phyloP scores from a whole-genome alignment of 2,113 vertebrate species.

The Tonatia bakeri region DNA sequence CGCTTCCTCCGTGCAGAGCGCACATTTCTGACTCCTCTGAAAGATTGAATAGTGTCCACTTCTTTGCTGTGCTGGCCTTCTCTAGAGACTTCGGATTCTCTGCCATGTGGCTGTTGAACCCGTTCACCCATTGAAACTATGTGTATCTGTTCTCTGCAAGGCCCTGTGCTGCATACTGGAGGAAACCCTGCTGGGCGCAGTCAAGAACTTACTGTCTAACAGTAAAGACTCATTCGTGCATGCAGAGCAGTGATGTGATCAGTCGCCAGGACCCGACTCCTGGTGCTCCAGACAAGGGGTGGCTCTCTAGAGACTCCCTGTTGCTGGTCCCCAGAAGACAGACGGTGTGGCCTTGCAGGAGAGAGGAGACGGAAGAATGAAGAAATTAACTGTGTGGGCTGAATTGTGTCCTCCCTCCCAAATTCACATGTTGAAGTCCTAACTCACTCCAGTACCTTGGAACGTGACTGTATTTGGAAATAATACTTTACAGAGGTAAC shows the following conservation, averaged over 20 bases:
- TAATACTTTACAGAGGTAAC: background rate
- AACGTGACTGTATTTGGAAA: background rate
- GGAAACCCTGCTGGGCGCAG: accelerated
- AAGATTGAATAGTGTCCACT: background rate
- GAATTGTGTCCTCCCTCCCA: background rate
- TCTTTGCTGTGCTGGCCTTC: background rate
- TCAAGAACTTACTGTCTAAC: background rate
- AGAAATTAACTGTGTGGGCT: background rate
- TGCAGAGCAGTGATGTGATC: background rate
- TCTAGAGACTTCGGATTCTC: background rate
- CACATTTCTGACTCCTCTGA: background rate
- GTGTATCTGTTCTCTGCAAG: background rate
- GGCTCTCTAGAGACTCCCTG: background rate
- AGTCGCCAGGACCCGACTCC: too few species aligned
- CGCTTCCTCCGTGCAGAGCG: background rate
- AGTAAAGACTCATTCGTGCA: too few species aligned
- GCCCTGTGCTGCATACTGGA: accelerated
- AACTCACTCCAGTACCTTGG: background rate
- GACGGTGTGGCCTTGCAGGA: background rate
- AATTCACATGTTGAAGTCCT: background rate
- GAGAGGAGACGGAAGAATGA: background rate
- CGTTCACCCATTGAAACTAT: background rate
- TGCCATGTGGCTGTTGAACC: background rate
- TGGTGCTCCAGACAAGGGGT: background rate
- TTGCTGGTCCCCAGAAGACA: background rate